Evolutionary conservation across 2,113 vertebrate species (phyloP).

Genomic region (Sapayoa aenigma): DNA sequence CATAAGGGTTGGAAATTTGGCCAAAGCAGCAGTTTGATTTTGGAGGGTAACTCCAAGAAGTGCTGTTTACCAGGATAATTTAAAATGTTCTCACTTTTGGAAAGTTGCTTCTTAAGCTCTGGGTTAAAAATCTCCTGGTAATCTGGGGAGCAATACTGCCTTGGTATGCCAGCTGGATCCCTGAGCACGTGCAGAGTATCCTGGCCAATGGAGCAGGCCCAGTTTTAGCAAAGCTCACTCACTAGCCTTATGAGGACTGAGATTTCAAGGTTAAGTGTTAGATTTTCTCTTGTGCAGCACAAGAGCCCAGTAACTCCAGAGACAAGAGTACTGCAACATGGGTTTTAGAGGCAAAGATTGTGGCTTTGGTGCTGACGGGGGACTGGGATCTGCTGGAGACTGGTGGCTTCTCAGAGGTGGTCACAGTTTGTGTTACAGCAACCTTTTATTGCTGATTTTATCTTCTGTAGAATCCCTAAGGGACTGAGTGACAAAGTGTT

Average conservation of each 20-base stretch:
- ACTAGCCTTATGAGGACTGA: background rate
- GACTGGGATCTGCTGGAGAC: background rate
- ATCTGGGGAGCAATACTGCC: background rate
- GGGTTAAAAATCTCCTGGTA: background rate
- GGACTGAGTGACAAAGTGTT: slow-evolving; percentile 83
- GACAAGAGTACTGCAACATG: background rate
- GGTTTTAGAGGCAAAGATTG: background rate
- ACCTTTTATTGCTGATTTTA: background rate
- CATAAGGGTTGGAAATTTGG: background rate
- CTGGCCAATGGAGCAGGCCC: background rate
- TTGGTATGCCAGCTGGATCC: background rate
- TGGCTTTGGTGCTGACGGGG: background rate
- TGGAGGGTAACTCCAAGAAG: background rate
- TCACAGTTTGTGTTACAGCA: background rate
- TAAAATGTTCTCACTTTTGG: background rate
- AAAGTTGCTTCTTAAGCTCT: background rate
- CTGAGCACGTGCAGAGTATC: fast-evolving
- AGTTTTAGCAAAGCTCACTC: background rate
- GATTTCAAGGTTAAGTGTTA: background rate
- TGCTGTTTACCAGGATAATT: background rate
- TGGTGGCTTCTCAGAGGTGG: background rate
- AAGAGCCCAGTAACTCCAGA: background rate
- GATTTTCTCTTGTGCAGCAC: fast-evolving
- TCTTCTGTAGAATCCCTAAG: slow-evolving; percentile 85
- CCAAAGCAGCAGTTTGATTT: background rate